These are phyloP conservation scores for Corydoras maculifer DNA, from an alignment of 2,113 vertebrate genomes.

Conservation along the genomic window DNA sequence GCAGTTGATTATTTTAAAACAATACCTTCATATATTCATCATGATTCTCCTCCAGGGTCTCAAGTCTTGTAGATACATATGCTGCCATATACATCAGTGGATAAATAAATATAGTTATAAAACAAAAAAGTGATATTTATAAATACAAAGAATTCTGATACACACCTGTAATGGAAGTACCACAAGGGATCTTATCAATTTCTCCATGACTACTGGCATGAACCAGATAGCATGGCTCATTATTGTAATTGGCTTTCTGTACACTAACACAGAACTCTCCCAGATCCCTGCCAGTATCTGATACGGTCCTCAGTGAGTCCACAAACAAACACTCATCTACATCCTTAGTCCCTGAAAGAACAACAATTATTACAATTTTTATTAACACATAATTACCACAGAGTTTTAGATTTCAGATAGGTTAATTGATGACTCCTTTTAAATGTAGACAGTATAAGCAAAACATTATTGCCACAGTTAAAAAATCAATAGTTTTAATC, in stretches of 20 bases:
- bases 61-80: conserved; percentile 64
- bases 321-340: conserved; percentile 67
- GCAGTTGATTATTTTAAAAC: neutral
- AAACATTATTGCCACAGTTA: too few relatives aligned
- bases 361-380: neutral
- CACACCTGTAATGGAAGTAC: conserved; percentile 72
- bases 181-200: conserved; percentile 59
- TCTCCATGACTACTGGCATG: conserved; percentile 62
- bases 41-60: conserved; percentile 70
- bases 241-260: conserved; percentile 51
- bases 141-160: neutral
- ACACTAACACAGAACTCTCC: conserved; percentile 68
- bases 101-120: conserved; percentile 9
- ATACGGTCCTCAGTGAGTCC: conserved; percentile 68
- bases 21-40: conserved; percentile 75
- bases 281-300: conserved; percentile 54
- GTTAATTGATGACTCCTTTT: too few relatives aligned
- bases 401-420: too few relatives aligned
- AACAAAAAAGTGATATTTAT: neutral
- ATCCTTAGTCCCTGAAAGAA: conserved; percentile 57
- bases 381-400: too few relatives aligned
- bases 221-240: conserved; percentile 62
- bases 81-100: conserved; percentile 50
- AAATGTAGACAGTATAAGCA: too few relatives aligned
- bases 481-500: too few relatives aligned